phyloP scores from a whole-genome alignment of 1,140 invertebrate species.

The Homalodisca vitripennis region DNA sequence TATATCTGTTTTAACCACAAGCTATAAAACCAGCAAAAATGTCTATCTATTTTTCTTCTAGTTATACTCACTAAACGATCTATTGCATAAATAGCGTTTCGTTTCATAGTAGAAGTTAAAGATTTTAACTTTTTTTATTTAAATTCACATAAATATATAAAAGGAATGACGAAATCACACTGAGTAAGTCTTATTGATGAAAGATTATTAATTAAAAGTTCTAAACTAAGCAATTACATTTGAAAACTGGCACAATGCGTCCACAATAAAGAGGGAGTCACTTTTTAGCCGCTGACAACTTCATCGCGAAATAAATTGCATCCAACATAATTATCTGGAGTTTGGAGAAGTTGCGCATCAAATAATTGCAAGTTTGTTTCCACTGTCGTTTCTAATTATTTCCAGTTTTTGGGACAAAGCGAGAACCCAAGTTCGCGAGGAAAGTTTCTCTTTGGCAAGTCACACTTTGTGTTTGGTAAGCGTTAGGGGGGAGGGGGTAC shows the following conservation, averaged over 20 bases:
- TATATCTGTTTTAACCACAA: no score
- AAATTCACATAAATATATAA: no score
- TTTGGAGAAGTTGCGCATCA: slow-evolving; percentile 5
- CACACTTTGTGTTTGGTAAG: not conserved
- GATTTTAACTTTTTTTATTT: no score
- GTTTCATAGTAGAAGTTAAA: no score
- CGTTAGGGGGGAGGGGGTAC: not conserved
- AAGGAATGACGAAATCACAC: no score
- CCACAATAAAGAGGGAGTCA: not conserved
- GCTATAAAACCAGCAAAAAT: no score
- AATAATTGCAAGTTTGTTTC: slow-evolving; percentile 11
- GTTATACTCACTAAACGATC: no score
- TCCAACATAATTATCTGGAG: not conserved
- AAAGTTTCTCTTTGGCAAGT: slow-evolving; percentile 11
- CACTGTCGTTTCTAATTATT: slow-evolving; percentile 13
- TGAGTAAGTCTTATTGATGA: no score
- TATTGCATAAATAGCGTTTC: no score
- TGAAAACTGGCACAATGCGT: not conserved
- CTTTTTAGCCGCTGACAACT: not conserved
- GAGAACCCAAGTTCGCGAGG: not conserved
- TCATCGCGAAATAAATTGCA: slow-evolving; percentile 8
- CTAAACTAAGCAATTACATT: not conserved
- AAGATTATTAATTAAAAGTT: not conserved
- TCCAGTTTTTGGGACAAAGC: slow-evolving; percentile 10
- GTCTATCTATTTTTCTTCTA: no score